phyloP scores from a whole-genome alignment of 1,140 invertebrate species.

The Ladona fulva region DNA sequence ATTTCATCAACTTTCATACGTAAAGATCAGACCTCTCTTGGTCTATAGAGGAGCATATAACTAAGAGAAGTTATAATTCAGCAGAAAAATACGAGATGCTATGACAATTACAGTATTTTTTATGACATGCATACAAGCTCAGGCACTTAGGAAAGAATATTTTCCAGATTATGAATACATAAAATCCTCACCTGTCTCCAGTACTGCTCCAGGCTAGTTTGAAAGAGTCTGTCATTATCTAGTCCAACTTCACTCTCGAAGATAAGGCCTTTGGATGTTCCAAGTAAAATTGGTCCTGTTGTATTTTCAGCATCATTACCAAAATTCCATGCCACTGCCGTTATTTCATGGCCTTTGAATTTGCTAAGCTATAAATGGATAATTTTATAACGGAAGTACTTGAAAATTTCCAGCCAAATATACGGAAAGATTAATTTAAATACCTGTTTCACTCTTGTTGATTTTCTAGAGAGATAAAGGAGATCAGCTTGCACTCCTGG shows the following conservation, averaged over 20 bases:
- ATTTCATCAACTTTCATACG: too few species aligned
- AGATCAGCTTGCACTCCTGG: conserved; percentile 58
- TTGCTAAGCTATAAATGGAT: conserved; percentile 40
- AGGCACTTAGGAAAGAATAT: too few species aligned
- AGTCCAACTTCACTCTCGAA: conserved; percentile 79
- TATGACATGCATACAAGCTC: too few species aligned
- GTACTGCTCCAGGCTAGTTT: conserved; percentile 67
- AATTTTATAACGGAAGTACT: conserved; percentile 10
- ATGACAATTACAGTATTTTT: too few species aligned
- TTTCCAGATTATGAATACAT: too few species aligned
- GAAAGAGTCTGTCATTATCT: conserved; percentile 72
- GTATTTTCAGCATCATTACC: conserved; percentile 58
- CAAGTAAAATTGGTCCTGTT: conserved; percentile 73
- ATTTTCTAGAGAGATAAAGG: conserved; percentile 61
- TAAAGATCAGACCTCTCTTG: too few species aligned
- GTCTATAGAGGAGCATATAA: too few species aligned
- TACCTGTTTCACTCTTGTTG: conserved; percentile 54
- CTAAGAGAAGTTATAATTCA: too few species aligned
- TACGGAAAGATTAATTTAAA: conserved; percentile 25
- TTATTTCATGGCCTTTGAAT: conserved; percentile 75
- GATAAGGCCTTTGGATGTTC: conserved; percentile 83
- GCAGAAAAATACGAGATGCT: too few species aligned
- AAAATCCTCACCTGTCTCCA: conserved; percentile 65
- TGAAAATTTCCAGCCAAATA: background rate
- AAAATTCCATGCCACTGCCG: conserved; percentile 83